Evolutionary conservation across 1,140 invertebrate species (phyloP).

Genomic region (Latrodectus geometricus): DNA sequence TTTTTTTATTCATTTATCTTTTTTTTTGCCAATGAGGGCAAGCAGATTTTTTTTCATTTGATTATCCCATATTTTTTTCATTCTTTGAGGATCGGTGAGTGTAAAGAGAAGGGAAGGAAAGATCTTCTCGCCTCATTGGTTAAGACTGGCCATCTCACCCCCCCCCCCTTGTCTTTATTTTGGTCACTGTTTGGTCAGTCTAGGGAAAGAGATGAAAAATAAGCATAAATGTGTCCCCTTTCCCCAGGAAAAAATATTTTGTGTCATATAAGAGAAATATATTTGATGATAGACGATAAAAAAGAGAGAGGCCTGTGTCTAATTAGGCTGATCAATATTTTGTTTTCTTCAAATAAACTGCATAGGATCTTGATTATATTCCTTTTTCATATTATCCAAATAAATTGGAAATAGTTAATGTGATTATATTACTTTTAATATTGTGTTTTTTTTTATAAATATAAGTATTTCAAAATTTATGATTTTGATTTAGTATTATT

Average conservation of each 20-base stretch:
- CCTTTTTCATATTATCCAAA: background rate
- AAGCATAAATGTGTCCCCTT: constrained; percentile 25
- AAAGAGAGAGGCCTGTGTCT: background rate
- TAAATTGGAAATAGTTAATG: no score
- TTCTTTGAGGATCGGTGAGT: background rate
- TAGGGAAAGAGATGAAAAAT: constrained; percentile 34
- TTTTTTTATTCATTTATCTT: background rate
- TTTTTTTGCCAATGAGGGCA: constrained; percentile 26
- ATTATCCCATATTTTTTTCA: background rate
- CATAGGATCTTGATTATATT: background rate
- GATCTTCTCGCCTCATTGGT: constrained; percentile 53
- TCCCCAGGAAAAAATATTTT: background rate
- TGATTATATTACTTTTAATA: no score
- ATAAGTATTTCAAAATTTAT: no score
- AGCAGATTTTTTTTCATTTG: constrained; percentile 35
- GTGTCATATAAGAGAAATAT: background rate
- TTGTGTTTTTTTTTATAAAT: no score
- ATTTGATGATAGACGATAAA: constrained; percentile 26
- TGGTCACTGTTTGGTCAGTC: constrained; percentile 52
- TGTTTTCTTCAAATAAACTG: background rate
- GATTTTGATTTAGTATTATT: no score
- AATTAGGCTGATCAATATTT: constrained; percentile 1
- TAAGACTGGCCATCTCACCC: constrained; percentile 1
- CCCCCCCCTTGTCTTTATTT: background rate
- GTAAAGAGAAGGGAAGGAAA: constrained; percentile 6